These are phyloP conservation scores for Cepaea hortensis DNA, from an alignment of 2,888 invertebrate genomes.

Conservation along the genomic window DNA sequence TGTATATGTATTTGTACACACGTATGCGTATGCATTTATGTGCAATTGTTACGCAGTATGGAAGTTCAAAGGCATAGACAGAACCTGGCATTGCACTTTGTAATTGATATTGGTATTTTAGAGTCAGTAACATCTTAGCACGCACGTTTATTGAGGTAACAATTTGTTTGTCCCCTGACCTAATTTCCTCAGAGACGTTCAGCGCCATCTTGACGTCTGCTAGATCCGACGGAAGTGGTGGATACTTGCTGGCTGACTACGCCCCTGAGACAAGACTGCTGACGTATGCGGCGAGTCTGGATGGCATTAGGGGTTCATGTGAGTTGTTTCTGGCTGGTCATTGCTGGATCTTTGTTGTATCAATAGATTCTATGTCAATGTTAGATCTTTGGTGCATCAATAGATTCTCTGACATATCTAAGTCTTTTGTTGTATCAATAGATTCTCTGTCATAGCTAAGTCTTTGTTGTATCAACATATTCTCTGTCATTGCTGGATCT, in stretches of 20 bases:
- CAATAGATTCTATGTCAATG: too few relatives aligned
- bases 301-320: conserved; percentile 44
- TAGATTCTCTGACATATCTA: too few relatives aligned
- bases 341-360: too few relatives aligned
- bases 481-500: too few relatives aligned
- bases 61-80: neutral
- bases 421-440: too few relatives aligned
- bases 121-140: neutral
- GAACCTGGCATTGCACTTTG: neutral
- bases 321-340: neutral
- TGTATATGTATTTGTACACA: too few relatives aligned
- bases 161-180: neutral
- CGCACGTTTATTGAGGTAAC: neutral
- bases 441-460: too few relatives aligned
- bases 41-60: neutral
- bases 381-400: too few relatives aligned
- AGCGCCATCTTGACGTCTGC: conserved; percentile 59
- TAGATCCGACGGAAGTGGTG: conserved; percentile 60
- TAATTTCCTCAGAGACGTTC: conserved; percentile 61
- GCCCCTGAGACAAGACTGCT: conserved; percentile 52
- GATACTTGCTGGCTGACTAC: conserved; percentile 54
- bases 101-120: too few relatives aligned
- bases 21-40: neutral
- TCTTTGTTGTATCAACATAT: too few relatives aligned
- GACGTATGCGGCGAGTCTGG: conserved; percentile 55